Base-by-base conservation (phyloP, 2,797 vertebrate genomes). In the Pelobates cultripes region DNA sequence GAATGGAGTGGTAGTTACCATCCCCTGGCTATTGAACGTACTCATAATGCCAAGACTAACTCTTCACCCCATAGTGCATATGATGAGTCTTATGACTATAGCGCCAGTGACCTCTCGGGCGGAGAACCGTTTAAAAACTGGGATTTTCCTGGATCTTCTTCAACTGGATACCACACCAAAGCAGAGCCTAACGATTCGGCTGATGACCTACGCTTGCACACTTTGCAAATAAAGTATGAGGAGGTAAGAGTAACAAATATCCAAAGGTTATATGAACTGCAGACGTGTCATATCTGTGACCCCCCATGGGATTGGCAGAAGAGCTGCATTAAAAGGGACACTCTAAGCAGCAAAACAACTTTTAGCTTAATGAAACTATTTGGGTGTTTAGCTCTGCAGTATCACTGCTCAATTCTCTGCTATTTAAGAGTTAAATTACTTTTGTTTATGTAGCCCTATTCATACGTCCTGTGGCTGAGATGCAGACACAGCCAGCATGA, bases 1-100 rank as follows among this genome's bases (percentile, higher is more conserved):
- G 87, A 89, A 2, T 95, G 94, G 95, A 88, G 83, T 1, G 93
- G 89, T 7, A 88, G 87, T 40, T 95, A 95, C 80, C 88, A 85
- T 76, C 93, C 94, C 0, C 88, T 87, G 0, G 84, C 87, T 0
- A 51, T 92, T 43, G 93, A 95, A 45, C 89, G 84, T 43, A 89
- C 88, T 0, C 91, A 87, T n/a, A 71, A 84, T 14, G 80, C 84
- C 40, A 55, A 85, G 1, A 13, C 83, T n/a, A 17, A 69, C 3
- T 1, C 42, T 0, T 82, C 88, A 0, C 88, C 84, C 0, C 87
- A 85, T 64, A 79, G 77, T 72, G 86, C 86, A 0, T 89, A 85
- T 4, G 77, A 87, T 3, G 77, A 86, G 10, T 86, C 89, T 42
- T 89, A 86, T 6, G 92, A 90, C 40, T 88, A 91, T 4, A 84